Base-by-base conservation (phyloP, 2,888 invertebrate species). In the Callyntrura sp. region DNA sequence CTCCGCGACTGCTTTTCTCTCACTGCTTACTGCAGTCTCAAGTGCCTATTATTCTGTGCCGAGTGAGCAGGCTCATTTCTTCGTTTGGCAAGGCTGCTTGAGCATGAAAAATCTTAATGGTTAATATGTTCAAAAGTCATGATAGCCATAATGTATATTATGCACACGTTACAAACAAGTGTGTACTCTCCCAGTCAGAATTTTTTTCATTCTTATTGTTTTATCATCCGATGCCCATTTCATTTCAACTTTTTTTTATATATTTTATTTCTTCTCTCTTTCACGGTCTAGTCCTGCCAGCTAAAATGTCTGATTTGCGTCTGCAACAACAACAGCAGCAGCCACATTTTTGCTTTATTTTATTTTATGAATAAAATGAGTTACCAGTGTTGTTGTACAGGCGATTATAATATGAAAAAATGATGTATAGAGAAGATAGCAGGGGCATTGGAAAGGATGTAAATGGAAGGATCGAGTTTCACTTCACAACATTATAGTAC, bases 91-190 rank as follows among this genome's bases (percentile, higher is more conserved):
- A 57, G 14, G 20, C n/a, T 65, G 25, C 17, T 14, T 25, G 20
- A 25, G 48, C 45, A 76, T n/a, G 28, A 70, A 78, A 89, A 84
- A 57, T 68, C 84, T 68, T 89, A 89, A 89, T 89, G 85, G 89
- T 68, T 85, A 84, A 85, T 85, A 89, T 85, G 89, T 68, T 89
- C 85, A 79, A 79, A 79, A 79, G 78, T 85, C 89, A 88, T 78
- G 88, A 88, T 88, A 88, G 84, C 62, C 83, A 83, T 88, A 76
- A 84, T 88, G 88, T 78, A 88, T 84, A 48, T 73, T 73, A 17
- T 78, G 45, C 76, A 78, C 88, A 84, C 88, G 73, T 88, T 73
- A 48, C 23, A 60, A 82, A 45, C 60, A 60, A 82, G 45, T 70
- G 48, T 73, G 9, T 35, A 35, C 35, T 35, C 35, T 35, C 35